Conservation (phyloP, 1,140 invertebrate species). For the Drosophila biarmipes region DNA sequence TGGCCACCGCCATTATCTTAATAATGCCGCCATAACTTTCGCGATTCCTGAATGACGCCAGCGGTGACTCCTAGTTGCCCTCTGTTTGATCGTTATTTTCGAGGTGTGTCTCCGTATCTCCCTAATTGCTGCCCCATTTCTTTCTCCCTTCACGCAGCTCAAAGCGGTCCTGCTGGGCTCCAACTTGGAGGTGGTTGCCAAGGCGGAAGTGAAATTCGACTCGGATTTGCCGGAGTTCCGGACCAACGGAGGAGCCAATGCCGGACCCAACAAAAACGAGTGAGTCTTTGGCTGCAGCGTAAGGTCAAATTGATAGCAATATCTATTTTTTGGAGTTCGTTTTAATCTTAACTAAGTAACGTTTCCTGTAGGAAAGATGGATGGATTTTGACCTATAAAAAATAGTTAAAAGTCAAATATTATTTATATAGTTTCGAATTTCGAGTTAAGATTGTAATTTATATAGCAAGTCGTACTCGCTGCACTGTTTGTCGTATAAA, state of each 20-base stretch:
- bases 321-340: too few species aligned
- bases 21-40: constrained; percentile 40
- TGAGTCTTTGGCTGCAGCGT: constrained; percentile 19
- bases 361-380: too few species aligned
- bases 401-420: too few species aligned
- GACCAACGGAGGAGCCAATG: constrained; percentile 74
- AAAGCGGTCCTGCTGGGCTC: constrained; percentile 95
- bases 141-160: constrained; percentile 87
- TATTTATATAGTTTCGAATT: too few species aligned
- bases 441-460: neutral
- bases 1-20: constrained; percentile 29
- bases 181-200: constrained; percentile 89
- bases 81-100: constrained; percentile 73
- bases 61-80: constrained; percentile 51
- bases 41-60: constrained; percentile 47
- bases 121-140: constrained; percentile 15
- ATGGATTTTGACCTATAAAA: too few species aligned
- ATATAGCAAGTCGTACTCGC: neutral
- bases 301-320: neutral
- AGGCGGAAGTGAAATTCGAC: constrained; percentile 95
- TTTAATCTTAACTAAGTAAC: too few species aligned
- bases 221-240: constrained; percentile 94
- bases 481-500: neutral
- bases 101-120: constrained; percentile 52
- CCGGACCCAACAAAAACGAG: constrained; percentile 86